Evolutionary conservation across 2,113 vertebrate species (phyloP), one percentile per base, ranked within the genome.

Genomic region (Sphaerodactylus townsendi): DNA sequence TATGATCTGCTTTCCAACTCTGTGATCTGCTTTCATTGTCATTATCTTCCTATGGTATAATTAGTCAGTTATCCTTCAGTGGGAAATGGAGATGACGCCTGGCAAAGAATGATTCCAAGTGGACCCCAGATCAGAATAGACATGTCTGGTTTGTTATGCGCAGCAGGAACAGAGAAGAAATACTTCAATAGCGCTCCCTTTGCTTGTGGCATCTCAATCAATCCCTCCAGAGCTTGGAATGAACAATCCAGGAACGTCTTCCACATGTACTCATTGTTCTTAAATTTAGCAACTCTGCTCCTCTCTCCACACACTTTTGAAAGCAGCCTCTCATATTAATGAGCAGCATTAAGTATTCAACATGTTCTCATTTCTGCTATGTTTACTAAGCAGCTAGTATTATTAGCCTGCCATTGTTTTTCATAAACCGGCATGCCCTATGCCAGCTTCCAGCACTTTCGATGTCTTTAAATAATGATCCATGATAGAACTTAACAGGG

Each of bases 281-380:
- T 72, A 44, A 79, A 87, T 39, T 25, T 71, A 39, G 37, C 69
- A 88, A 91, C 50, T 1, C 21, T 86, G 86, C 56, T 86, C 33
- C 33, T 91, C 68, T 80, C 73, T 76, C 82, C 78, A 73, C 86
- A 72, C 50, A 72, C 33, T 41, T 86, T 35, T 84, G 72, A 83
- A 66, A 10, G 59, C 46, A 85, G 69, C 64, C 35, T 88, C 66
- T 56, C 84, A 73, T 85, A 82, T 33, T 89, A 21, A 87, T 64
- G 56, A 87, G 41, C 66, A 70, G 25, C 68, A 69, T 82, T 89
- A 87, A 89, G 41, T 6, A 74, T 90, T 90, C 81, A 33, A 10
- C 23, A 25, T 14, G 37, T 85, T 10, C 56, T 92, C 50, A 30
- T 88, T 89, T 85, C 77, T 88, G 79, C 76, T 50, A 23, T 59